Evolutionary conservation across 2,113 vertebrate genomes (phyloP).

Genomic region (Rhinolophus sinicus): DNA sequence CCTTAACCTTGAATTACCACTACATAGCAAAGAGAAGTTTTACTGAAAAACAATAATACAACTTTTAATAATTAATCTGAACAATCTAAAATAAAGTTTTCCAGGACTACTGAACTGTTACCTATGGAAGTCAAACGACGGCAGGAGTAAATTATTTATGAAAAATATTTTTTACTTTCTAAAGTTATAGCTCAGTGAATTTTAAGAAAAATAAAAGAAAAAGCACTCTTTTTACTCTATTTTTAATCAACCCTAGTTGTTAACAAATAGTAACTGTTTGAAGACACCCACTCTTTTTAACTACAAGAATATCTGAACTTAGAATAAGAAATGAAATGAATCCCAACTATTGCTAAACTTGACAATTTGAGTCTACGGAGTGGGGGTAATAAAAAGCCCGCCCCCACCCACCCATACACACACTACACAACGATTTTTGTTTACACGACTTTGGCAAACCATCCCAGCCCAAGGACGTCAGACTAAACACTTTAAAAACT

Average conservation of each 20-base stretch:
- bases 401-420: rapidly evolving
- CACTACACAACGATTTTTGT: background rate
- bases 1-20: background rate
- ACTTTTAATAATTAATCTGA: background rate
- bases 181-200: background rate
- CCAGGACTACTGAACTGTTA: background rate
- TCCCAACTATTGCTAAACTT: background rate
- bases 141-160: background rate
- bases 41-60: background rate
- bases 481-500: background rate
- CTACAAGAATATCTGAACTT: background rate
- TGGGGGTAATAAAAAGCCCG: background rate
- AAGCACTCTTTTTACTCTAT: background rate
- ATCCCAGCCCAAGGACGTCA: background rate
- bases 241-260: background rate
- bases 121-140: background rate
- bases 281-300: slow-evolving; percentile 38
- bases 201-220: slow-evolving; percentile 4
- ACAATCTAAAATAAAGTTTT: background rate
- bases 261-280: slow-evolving; percentile 28
- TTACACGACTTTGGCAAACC: background rate
- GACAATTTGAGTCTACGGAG: background rate
- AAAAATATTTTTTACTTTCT: background rate
- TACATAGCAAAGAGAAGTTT: background rate
- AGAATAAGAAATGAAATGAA: slow-evolving; percentile 21